Conservation (phyloP, 2,113 vertebrate genomes). For the Hemiprocne comata region DNA sequence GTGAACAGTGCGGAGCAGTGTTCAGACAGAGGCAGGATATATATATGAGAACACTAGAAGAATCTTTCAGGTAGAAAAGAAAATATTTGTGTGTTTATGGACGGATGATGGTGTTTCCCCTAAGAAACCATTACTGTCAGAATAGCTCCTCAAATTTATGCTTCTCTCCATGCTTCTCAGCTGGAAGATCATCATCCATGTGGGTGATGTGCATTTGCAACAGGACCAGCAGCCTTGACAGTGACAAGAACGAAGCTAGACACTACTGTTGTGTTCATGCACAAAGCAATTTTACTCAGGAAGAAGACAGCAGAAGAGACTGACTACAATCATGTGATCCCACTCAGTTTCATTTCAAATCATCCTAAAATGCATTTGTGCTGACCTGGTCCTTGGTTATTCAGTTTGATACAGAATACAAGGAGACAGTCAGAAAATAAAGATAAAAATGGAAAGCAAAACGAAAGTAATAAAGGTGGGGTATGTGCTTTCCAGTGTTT, state of each 20-base stretch:
- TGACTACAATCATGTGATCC: constrained; percentile 9
- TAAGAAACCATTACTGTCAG: not conserved
- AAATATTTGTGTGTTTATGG: not conserved
- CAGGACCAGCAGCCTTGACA: constrained; percentile 16
- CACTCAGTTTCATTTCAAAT: constrained; percentile 9
- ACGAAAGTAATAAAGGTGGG: not conserved
- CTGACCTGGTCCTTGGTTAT: not conserved
- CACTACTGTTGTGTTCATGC: not conserved
- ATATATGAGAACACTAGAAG: not conserved
- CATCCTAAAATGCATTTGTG: constrained; percentile 10
- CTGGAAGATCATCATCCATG: not conserved
- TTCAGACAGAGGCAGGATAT: not conserved
- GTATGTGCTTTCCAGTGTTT: not conserved
- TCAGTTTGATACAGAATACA: constrained; percentile 1
- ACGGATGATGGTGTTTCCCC: not conserved
- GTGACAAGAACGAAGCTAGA: constrained; percentile 15
- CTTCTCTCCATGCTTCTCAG: not conserved
- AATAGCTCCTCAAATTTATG: not conserved
- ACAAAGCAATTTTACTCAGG: constrained; percentile 33
- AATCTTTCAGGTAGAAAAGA: not conserved
- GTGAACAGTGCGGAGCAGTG: accelerated
- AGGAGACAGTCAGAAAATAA: not conserved
- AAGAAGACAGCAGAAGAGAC: not conserved
- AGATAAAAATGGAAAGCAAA: not conserved
- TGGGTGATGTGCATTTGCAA: constrained; percentile 4